phyloP scores from a whole-genome alignment of 1,140 invertebrate genomes.

The Drosophila bifasciata region DNA sequence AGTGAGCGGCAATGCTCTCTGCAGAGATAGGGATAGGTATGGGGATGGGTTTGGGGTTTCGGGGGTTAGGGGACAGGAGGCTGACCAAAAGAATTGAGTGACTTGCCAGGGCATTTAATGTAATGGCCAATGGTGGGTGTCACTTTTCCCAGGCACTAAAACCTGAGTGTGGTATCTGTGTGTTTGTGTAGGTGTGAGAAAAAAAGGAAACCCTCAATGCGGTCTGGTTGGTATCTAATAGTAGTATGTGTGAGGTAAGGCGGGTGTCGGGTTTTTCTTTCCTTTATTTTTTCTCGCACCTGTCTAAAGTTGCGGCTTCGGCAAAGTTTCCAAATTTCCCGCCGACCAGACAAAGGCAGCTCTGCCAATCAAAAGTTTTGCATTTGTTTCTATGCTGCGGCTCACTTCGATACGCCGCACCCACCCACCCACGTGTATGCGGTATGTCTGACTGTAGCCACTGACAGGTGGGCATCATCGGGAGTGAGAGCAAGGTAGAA shows the following conservation, averaged over 20 bases:
- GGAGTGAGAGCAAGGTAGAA: not conserved
- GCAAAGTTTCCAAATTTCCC: constrained; percentile 45
- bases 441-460: constrained; percentile 18
- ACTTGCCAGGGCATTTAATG: constrained; percentile 37
- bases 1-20: not conserved
- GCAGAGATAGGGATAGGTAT: not conserved
- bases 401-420: constrained; percentile 25
- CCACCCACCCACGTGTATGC: constrained; percentile 15
- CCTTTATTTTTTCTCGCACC: constrained; percentile 43
- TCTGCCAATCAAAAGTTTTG: constrained; percentile 78
- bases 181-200: not conserved
- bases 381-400: constrained; percentile 40
- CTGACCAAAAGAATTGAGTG: constrained; percentile 50
- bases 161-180: not conserved
- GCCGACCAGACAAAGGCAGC: constrained; percentile 55
- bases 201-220: not conserved
- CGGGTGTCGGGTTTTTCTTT: not conserved
- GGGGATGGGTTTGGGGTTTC: not conserved
- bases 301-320: constrained; percentile 64
- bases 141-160: constrained; percentile 42
- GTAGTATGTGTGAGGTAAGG: no score
- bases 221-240: not conserved
- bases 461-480: constrained; percentile 54
- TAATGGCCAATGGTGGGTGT: constrained; percentile 39
- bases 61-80: not conserved